phyloP scores from a whole-genome alignment of 2,113 vertebrate species.

The Anseranas semipalmata region DNA sequence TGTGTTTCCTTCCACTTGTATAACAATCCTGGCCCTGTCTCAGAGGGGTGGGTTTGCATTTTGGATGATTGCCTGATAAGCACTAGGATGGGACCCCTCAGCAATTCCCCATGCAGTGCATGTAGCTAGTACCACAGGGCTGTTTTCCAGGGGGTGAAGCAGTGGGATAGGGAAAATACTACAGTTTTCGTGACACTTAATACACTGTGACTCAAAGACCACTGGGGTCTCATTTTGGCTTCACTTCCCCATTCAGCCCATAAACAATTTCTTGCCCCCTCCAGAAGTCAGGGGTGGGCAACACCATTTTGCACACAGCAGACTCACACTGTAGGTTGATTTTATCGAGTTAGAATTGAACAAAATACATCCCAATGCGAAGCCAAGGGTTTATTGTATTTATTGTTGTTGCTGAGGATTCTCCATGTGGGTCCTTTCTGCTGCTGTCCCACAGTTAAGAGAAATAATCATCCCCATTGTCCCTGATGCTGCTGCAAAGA shows the following conservation, averaged over 20 bases:
- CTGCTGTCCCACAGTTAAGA: neutral
- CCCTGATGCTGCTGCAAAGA: neutral
- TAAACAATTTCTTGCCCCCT: neutral
- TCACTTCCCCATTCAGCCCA: neutral
- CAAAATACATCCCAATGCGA: neutral
- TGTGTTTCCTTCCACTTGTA: neutral
- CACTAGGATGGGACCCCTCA: neutral
- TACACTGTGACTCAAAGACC: neutral
- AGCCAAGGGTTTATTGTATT: neutral
- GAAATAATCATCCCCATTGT: neutral
- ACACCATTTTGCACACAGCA: neutral
- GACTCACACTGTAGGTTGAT: rapidly evolving
- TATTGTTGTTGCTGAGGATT: neutral
- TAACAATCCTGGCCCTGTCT: neutral
- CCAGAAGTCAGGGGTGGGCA: neutral
- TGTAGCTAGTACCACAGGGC: neutral
- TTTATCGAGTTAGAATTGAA: neutral
- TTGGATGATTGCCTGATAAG: neutral
- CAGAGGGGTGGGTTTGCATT: neutral
- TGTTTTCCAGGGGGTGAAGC: neutral
- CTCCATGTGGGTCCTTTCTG: neutral
- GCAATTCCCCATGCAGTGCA: neutral
- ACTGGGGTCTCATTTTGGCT: neutral
- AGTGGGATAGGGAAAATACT: neutral
- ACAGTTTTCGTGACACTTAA: neutral